A percentile compares a stretch with the other conserved stretches of the same genome.
Evolutionary conservation across 64 coral and sea anemone genomes (phyloP).

Genomic region (Platygyra sinensis): DNA sequence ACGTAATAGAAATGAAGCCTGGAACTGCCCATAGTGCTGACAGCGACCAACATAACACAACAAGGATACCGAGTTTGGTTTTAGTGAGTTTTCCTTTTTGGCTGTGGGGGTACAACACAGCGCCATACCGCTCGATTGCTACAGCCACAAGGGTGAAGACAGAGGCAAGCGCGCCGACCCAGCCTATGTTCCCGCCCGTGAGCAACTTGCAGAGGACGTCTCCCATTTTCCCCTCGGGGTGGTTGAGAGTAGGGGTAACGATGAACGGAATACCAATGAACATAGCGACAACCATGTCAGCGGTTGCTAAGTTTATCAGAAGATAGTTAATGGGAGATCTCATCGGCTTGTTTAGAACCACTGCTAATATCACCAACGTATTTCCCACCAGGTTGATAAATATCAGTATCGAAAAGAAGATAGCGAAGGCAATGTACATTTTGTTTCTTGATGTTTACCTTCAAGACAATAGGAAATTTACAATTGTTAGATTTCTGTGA

Average conservation of each 20-base stretch:
- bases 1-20: conserved; percentile 39
- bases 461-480: neutral
- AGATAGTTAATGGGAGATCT: conserved; percentile 81
- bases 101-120: conserved; percentile 74
- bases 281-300: conserved; percentile 72
- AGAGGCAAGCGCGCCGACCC: conserved; percentile 82
- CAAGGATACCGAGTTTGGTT: conserved; percentile 50
- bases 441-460: conserved; percentile 9
- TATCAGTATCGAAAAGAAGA: conserved; percentile 47
- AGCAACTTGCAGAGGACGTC: conserved; percentile 75
- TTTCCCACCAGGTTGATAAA: conserved; percentile 75
- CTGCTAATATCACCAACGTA: conserved; percentile 72
- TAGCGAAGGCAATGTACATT: conserved; percentile 30
- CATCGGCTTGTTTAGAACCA: conserved; percentile 62
- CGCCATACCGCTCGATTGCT: conserved; percentile 76
- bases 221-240: conserved; percentile 58
- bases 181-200: conserved; percentile 68
- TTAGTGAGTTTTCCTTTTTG: conserved; percentile 49
- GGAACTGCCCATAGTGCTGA: conserved; percentile 42
- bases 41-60: conserved; percentile 66
- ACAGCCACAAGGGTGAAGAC: conserved; percentile 71
- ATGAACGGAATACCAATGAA: conserved; percentile 64
- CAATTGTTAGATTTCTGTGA: neutral
- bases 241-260: conserved; percentile 29
- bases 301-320: conserved; percentile 77